Evolutionary conservation across 2,113 vertebrate species (phyloP), one percentile per base, ranked within the genome.

Genomic region (Tauraco erythrolophus): DNA sequence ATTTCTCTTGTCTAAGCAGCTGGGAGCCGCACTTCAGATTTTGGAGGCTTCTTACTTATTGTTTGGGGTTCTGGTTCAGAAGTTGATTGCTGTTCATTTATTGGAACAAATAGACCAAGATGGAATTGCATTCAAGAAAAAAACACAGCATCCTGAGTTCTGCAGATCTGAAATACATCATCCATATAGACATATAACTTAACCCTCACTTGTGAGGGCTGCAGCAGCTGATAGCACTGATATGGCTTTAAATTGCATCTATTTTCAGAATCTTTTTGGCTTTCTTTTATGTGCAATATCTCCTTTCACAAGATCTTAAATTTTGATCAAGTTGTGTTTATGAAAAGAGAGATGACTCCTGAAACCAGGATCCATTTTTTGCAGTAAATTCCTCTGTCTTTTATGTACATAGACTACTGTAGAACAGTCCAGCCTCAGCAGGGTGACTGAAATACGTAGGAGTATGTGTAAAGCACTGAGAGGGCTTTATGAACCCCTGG

Each of bases 281-380:
- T 93, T 74, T 87, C 19, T 51, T 87, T 77, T 77, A 80, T 50
- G 75, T 87, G 84, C 79, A 77, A 18, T 85, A 94, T 54, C 37
- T 50, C n/a, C 16, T 41, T 70, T 82, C 93, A 84, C 79, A 66
- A 94, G 84, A 58, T 92, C 96, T 96, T 97, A 93, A 76, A 72
- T 97, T 97, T 91, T 79, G 68, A 83, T 93, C 50, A 96, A 87
- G 91, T 95, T 94, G 88, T 86, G 90, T 84, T 94, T 86, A 53
- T 56, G 14, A 79, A 93, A 84, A 87, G 33, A 65, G 56, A 92
- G 31, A 69, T n/a, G 50, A 10, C 39, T 87, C 39, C 61, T 74
- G 81, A 89, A 64, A 37, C 57, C 27, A 70, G 18, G 39, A 82
- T 30, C 14, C 27, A 56, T 12, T 53, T 87, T 85, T 53, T 79